Evolutionary conservation across 1,140 invertebrate genomes (phyloP).

Genomic region (Ceratina australensis): DNA sequence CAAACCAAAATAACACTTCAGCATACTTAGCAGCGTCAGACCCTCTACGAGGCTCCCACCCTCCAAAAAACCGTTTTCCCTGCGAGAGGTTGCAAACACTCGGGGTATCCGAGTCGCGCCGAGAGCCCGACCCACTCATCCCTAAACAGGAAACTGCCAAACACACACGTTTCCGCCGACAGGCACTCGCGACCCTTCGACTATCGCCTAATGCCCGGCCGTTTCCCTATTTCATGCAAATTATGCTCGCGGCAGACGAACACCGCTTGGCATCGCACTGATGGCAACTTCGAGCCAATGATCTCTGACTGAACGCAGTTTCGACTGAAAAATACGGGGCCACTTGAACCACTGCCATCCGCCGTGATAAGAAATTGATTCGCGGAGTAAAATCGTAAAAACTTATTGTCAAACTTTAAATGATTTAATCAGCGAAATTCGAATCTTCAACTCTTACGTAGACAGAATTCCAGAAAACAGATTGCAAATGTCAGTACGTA

Average conservation of each 20-base stretch:
- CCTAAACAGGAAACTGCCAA: not conserved
- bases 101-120: not conserved
- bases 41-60: not conserved
- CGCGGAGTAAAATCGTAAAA: no score
- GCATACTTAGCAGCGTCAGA: not conserved
- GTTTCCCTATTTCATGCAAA: conserved; percentile 7
- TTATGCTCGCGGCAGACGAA: not conserved
- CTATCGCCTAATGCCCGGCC: not conserved
- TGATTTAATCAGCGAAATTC: no score
- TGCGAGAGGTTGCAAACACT: conserved; percentile 6
- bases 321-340: no score
- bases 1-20: not conserved
- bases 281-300: conserved; percentile 17
- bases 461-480: no score
- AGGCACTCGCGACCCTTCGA: not conserved
- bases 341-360: no score
- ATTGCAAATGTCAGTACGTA: no score
- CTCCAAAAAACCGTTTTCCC: conserved; percentile 1
- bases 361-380: no score
- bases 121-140: not conserved
- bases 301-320: no score
- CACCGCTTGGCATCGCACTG: conserved; percentile 1
- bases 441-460: no score
- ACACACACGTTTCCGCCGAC: not conserved
- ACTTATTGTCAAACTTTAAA: no score